phyloP scores from a whole-genome alignment of 2,888 invertebrate species.

The Helicoverpa assulta region DNA sequence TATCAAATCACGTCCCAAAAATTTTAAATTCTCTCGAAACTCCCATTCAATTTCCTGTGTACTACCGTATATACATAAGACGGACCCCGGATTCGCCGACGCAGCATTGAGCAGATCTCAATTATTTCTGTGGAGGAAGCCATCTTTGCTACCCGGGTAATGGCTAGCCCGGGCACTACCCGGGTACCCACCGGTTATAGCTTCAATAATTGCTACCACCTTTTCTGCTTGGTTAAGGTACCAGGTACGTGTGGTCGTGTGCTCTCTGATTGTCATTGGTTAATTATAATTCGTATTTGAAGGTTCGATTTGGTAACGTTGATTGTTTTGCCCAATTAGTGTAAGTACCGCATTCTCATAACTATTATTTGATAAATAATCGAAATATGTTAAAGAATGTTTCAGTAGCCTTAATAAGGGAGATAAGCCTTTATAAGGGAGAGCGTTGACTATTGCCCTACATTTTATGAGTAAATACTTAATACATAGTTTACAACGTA shows the following conservation, averaged over 20 bases:
- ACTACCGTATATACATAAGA: slow-evolving; percentile 23
- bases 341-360: no score
- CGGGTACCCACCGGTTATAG: slow-evolving; percentile 40
- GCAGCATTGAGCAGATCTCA: slow-evolving; percentile 44
- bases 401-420: no score
- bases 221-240: slow-evolving; percentile 21
- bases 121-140: slow-evolving; percentile 57
- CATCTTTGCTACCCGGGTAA: slow-evolving; percentile 45
- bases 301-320: neutral
- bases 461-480: no score
- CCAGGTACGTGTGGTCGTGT: slow-evolving; percentile 15
- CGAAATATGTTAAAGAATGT: no score
- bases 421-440: no score
- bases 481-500: no score
- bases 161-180: slow-evolving; percentile 19
- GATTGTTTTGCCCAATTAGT: neutral
- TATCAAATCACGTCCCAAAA: neutral
- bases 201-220: slow-evolving; percentile 46
- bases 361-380: no score
- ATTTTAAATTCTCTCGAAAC: neutral
- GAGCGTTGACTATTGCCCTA: no score
- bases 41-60: neutral
- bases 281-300: slow-evolving; percentile 9
- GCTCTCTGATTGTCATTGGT: slow-evolving; percentile 8
- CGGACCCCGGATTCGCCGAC: slow-evolving; percentile 36